Conservation (phyloP, 2,888 invertebrate species). For the Agonopterix alstromeriana region DNA sequence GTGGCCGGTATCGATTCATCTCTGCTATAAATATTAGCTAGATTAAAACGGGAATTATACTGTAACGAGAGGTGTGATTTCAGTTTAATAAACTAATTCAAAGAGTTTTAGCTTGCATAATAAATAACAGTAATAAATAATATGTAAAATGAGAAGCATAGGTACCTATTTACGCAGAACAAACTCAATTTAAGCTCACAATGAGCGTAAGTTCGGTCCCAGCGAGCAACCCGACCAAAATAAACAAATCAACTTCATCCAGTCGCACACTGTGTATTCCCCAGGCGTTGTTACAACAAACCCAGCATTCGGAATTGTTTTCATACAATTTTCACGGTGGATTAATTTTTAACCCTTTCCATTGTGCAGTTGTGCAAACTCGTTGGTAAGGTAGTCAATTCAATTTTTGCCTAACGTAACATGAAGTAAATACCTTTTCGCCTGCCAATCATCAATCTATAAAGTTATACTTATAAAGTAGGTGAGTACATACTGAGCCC, state of each 20-base stretch:
- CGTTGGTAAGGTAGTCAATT: not conserved
- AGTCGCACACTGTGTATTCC: constrained; percentile 32
- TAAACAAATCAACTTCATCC: constrained; percentile 48
- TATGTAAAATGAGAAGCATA: constrained; percentile 16
- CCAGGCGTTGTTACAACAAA: constrained; percentile 16
- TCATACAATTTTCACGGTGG: constrained; percentile 28
- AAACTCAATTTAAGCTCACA: constrained; percentile 57
- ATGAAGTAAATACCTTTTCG: not conserved
- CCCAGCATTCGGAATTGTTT: constrained; percentile 24
- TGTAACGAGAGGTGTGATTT: no score
- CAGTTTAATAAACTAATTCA: no score
- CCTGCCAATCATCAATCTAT: no score
- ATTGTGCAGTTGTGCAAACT: not conserved
- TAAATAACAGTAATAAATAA: constrained; percentile 16
- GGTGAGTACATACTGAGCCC: no score
- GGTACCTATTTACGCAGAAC: constrained; percentile 31
- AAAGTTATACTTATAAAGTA: no score
- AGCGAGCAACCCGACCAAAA: constrained; percentile 37
- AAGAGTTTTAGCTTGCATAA: constrained; percentile 10
- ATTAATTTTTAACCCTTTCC: constrained; percentile 23
- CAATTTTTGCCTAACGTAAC: not conserved
- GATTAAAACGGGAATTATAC: no score
- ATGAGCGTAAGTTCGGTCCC: constrained; percentile 40
- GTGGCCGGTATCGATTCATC: no score
- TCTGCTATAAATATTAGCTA: no score